Percentiles rank a stretch among this genome's conserved stretches.
Conservation (phyloP, 2,888 invertebrate species). For the Eupithecia vulgata region DNA sequence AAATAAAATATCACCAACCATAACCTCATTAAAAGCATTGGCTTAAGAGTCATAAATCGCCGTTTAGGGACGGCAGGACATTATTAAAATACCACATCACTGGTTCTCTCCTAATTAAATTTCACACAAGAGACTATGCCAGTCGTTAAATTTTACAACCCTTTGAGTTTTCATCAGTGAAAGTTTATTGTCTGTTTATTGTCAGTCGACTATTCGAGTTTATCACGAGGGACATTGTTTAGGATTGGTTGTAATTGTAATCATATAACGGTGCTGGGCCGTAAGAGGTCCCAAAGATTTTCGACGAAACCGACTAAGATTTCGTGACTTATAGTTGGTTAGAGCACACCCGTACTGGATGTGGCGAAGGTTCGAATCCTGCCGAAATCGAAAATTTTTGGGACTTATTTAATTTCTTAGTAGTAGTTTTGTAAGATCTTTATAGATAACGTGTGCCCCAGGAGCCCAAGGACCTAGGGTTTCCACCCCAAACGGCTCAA, state of each 20-base stretch:
- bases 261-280: no score
- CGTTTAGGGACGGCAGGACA: slow-evolving; percentile 63
- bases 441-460: no score
- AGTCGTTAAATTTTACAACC: slow-evolving; percentile 75
- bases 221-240: slow-evolving; percentile 28
- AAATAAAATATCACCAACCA: slow-evolving; percentile 66
- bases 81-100: slow-evolving; percentile 77
- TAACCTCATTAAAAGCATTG: slow-evolving; percentile 58
- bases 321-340: no score
- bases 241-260: slow-evolving; percentile 23
- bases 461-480: no score
- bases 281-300: no score
- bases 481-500: no score
- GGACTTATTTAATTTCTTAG: no score
- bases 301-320: no score
- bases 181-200: slow-evolving; percentile 57
- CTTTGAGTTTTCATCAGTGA: slow-evolving; percentile 68
- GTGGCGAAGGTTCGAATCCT: no score
- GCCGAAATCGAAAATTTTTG: no score
- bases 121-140: slow-evolving; percentile 68
- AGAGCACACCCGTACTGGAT: no score
- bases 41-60: slow-evolving; percentile 67
- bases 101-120: slow-evolving; percentile 76
- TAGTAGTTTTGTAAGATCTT: no score
- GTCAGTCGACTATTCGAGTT: slow-evolving; percentile 38